Evolutionary conservation across 1,140 invertebrate species (phyloP), one percentile per base, ranked within the genome.

Genomic region (Ceratitis capitata): DNA sequence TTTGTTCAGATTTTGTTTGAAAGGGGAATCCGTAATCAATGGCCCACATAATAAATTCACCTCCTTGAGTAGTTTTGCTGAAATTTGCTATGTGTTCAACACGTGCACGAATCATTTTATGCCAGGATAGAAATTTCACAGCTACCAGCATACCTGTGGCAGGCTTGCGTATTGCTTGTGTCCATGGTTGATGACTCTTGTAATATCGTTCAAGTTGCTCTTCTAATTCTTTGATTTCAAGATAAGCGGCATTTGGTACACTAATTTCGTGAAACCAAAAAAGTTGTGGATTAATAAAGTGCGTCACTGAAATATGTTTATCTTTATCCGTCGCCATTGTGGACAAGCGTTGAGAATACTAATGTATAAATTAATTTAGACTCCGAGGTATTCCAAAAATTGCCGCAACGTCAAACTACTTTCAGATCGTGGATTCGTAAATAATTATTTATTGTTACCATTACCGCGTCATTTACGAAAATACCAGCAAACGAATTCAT

Each of bases 11-110:
- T 23, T 85, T 84, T 14, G 84, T 85, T 39, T 83, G 58, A n/a
- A 86, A 86, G 16, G 86, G 86, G 84, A 86, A 86, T 0, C 86
- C 86, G 45, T 86, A 84, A 84, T 86, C 86, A 26, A 86, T 74
- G 3, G 84, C 84, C 86, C 86, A 86, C 16, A 85, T 61, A 45
- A 86, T 84, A 49, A 78, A 86, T 39, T 85, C 84, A 29, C 61
- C 86, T 2, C 74, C 39, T 10, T 84, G 84, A 3, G 64, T 26
- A 78, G 29, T 49, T 61, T 61, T 64, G 16, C 29, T 85, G 4
- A 58, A 78, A n/a, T 86, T 69, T 3, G 49, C 86, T 6, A 78
- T 84, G 53, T 86, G 82, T 49, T 61, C 49, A 14, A 86, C 83
- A 47, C 82, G 84, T n/a, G 84, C 86, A 32, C 86, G 61, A 56